Conservation (phyloP, 1,140 invertebrate species). For the Idris sp. region DNA sequence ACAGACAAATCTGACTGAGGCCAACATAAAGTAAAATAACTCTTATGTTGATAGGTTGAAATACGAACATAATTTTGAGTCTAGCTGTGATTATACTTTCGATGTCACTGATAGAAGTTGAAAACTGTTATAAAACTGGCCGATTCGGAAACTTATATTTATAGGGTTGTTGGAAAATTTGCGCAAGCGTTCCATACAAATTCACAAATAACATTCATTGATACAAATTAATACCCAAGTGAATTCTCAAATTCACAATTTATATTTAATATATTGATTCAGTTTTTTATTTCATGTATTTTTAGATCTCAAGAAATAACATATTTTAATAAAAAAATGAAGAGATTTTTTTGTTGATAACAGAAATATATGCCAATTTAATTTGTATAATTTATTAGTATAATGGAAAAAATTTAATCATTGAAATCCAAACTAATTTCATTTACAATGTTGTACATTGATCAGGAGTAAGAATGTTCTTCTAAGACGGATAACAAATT, state of each 20-base stretch:
- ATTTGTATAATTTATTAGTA: too few relatives aligned
- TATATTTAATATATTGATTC: constrained; percentile 7
- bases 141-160: constrained; percentile 36
- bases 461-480: too few relatives aligned
- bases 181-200: constrained; percentile 36
- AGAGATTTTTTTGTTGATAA: too few relatives aligned
- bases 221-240: constrained; percentile 3
- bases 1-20: constrained; percentile 22
- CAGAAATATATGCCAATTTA: too few relatives aligned
- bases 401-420: too few relatives aligned
- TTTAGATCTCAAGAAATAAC: too few relatives aligned
- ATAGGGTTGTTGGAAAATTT: constrained; percentile 29
- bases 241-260: constrained; percentile 16
- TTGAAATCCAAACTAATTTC: too few relatives aligned
- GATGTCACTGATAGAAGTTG: constrained; percentile 7
- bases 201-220: constrained; percentile 13
- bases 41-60: constrained; percentile 16
- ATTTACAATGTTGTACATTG: too few relatives aligned
- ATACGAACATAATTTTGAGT: constrained; percentile 34
- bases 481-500: too few relatives aligned
- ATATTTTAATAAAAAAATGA: too few relatives aligned
- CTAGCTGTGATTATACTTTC: constrained; percentile 12
- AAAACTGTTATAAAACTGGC: constrained; percentile 8
- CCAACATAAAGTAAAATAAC: constrained; percentile 36
- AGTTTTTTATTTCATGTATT: too few relatives aligned